Conservation (phyloP, 2,113 vertebrate species). For the Myotis brandtii region DNA sequence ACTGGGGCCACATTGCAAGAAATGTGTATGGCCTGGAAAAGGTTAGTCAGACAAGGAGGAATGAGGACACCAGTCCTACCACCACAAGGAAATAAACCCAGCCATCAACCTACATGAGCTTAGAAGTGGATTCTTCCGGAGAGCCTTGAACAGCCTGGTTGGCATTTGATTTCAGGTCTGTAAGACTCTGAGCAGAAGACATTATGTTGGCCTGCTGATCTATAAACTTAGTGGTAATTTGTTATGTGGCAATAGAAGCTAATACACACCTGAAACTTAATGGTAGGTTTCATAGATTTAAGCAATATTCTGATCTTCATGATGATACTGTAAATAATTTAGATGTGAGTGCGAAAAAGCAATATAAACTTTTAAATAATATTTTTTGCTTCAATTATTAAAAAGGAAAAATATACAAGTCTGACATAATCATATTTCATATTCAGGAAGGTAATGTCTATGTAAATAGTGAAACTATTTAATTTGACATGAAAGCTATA, state of each 20-base stretch:
- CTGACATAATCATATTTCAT: neutral
- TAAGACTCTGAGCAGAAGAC: neutral
- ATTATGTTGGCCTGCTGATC: neutral
- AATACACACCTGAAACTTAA: neutral
- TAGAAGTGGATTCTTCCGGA: neutral
- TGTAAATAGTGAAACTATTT: neutral
- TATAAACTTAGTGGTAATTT: too few relatives aligned
- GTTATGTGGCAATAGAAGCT: neutral
- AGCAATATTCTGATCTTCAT: neutral
- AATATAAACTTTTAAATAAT: constrained; percentile 9
- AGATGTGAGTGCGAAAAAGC: neutral
- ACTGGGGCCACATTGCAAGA: neutral
- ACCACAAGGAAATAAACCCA: neutral
- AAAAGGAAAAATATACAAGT: constrained; percentile 33
- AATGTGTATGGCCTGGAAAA: neutral
- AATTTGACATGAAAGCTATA: neutral
- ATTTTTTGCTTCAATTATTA: constrained; percentile 2
- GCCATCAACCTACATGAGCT: neutral
- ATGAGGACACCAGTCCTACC: neutral
- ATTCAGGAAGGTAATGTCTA: neutral
- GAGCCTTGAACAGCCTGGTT: neutral
- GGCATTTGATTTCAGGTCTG: neutral
- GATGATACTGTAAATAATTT: neutral
- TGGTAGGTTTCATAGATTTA: neutral
- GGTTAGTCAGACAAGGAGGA: neutral